These are phyloP conservation scores for Encarsia formosa DNA, from an alignment of 2,888 invertebrate genomes.

Conservation along the genomic window DNA sequence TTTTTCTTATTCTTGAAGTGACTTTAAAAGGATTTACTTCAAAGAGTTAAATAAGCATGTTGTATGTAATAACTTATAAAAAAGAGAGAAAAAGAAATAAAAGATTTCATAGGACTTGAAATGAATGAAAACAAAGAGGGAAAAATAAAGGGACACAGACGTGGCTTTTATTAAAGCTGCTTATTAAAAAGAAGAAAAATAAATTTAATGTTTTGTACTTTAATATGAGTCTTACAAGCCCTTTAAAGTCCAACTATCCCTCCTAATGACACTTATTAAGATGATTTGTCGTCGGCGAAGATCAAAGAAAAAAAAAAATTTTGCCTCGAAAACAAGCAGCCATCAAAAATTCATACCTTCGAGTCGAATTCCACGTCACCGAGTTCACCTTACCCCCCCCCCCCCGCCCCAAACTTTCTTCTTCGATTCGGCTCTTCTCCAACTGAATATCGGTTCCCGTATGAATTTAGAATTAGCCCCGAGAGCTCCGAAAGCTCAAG, in stretches of 20 bases:
- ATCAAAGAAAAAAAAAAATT: too few relatives aligned
- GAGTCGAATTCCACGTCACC: conserved; percentile 10
- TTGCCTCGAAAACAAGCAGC: too few relatives aligned
- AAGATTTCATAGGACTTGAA: conserved; percentile 5
- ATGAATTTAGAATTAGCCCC: conserved; percentile 24
- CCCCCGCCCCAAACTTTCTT: background rate
- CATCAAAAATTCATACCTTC: background rate
- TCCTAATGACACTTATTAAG: too few relatives aligned
- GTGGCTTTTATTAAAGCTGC: too few relatives aligned
- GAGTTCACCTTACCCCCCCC: background rate
- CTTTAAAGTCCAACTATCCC: too few relatives aligned
- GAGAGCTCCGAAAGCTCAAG: conserved; percentile 10
- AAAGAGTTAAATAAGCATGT: conserved; percentile 18
- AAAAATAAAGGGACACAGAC: background rate
- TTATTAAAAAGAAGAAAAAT: too few relatives aligned
- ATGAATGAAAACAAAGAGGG: background rate
- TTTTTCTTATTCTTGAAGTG: conserved; percentile 1
- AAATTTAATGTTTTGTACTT: too few relatives aligned
- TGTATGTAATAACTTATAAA: conserved; percentile 1
- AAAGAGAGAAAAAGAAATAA: conserved; percentile 15
- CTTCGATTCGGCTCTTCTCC: conserved; percentile 16
- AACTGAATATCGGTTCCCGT: conserved; percentile 7
- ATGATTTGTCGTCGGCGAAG: too few relatives aligned
- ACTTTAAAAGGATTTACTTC: conserved; percentile 14
- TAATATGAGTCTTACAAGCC: too few relatives aligned